Percentiles rank a stretch among this genome's conserved stretches.
Conservation (phyloP, 2,888 invertebrate genomes). For the Sympetrum striolatum region DNA sequence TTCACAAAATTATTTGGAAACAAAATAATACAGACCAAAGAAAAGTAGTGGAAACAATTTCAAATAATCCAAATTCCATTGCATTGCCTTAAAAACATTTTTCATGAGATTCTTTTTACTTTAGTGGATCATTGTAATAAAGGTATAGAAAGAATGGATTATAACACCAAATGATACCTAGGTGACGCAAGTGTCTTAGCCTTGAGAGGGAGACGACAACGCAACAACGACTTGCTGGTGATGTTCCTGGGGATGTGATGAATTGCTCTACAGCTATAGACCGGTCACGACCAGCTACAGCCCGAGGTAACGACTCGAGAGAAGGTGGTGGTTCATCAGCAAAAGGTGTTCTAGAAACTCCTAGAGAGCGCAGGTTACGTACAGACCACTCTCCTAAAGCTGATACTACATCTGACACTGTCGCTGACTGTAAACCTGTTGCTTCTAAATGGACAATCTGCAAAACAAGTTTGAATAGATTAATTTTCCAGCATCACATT, state of each 20-base stretch:
- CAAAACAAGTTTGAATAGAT: not conserved
- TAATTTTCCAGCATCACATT: no score
- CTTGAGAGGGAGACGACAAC: constrained; percentile 68
- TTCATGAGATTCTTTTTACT: no score
- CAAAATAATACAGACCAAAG: no score
- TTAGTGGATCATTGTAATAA: not conserved
- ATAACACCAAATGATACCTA: not conserved
- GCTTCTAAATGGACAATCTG: constrained; percentile 67
- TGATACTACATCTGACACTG: constrained; percentile 68
- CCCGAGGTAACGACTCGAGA: not conserved
- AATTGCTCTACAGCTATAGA: not conserved
- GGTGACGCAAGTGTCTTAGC: constrained; percentile 64
- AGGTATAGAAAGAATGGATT: not conserved
- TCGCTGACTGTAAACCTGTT: constrained; percentile 63
- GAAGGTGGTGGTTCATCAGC: constrained; percentile 61
- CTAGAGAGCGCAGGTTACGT: constrained; percentile 66
- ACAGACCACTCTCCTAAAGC: constrained; percentile 72
- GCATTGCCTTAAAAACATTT: no score
- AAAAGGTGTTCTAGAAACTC: constrained; percentile 69
- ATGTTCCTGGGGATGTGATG: not conserved
- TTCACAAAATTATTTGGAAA: no score
- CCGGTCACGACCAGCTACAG: not conserved
- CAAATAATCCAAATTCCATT: no score
- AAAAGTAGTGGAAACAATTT: no score
- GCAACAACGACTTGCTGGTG: constrained; percentile 59